Conservation (phyloP, 2,888 invertebrate species). For the Hemicrepidius hirtus region DNA sequence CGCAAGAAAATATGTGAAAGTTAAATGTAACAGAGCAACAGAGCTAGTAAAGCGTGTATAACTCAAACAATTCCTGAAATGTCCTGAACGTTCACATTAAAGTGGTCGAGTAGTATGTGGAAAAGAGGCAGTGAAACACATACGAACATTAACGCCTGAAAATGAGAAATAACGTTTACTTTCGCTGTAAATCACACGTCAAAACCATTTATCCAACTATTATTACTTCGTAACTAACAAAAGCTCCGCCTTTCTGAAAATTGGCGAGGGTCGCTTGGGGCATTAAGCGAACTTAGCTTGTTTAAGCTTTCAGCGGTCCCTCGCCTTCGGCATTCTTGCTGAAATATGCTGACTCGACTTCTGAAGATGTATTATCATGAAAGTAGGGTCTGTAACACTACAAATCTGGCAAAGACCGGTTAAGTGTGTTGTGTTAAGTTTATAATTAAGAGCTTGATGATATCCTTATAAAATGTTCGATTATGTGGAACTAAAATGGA, state of each 20-base stretch:
- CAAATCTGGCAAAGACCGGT: slow-evolving; percentile 18
- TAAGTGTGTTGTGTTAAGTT: slow-evolving; percentile 26
- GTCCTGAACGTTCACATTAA: no score
- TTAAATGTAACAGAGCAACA: no score
- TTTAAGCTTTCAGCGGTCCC: slow-evolving; percentile 40
- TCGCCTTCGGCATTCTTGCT: slow-evolving; percentile 37
- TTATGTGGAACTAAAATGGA: background rate
- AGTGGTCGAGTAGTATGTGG: background rate
- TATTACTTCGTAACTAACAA: slow-evolving; percentile 39
- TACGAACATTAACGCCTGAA: slow-evolving; percentile 19
- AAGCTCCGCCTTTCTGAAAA: slow-evolving; percentile 32
- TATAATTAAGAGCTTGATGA: slow-evolving; percentile 29
- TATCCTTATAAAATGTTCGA: background rate
- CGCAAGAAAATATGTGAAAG: no score
- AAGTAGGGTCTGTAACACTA: slow-evolving; percentile 11
- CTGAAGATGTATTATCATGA: slow-evolving; percentile 30
- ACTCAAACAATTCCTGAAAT: no score
- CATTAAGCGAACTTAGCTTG: slow-evolving; percentile 42
- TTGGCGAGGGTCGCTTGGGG: slow-evolving; percentile 40
- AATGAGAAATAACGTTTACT: slow-evolving; percentile 33
- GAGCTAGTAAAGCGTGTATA: no score
- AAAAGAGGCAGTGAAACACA: background rate
- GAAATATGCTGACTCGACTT: slow-evolving; percentile 46
- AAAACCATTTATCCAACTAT: slow-evolving; percentile 36
- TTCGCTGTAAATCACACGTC: slow-evolving; percentile 32